These are phyloP conservation scores for Sicus ferrugineus DNA, from an alignment of 2,888 invertebrate genomes.

Conservation along the genomic window DNA sequence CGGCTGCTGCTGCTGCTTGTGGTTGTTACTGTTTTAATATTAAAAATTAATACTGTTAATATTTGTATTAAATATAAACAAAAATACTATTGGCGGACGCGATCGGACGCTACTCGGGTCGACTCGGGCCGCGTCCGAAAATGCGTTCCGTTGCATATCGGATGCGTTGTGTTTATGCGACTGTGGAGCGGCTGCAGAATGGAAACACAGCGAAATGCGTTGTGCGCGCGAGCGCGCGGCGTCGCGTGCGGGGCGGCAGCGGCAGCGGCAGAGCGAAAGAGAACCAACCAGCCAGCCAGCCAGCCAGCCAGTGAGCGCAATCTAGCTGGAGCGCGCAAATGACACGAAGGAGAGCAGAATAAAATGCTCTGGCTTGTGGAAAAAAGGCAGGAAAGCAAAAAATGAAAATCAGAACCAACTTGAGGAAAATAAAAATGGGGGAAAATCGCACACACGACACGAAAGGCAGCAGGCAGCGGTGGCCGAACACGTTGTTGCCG, in stretches of 20 bases:
- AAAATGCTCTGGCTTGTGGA: not conserved
- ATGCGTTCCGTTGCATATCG: constrained; percentile 66
- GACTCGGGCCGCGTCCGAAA: constrained; percentile 66
- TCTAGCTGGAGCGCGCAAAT: not conserved
- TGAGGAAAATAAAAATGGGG: constrained; percentile 11
- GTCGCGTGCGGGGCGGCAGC: constrained; percentile 28
- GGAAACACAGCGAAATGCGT: constrained; percentile 57
- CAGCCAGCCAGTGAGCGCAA: not conserved
- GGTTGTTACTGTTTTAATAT: too few species aligned
- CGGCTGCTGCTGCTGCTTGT: constrained; percentile 31
- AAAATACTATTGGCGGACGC: constrained; percentile 62
- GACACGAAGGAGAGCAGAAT: too few species aligned
- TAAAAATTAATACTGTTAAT: constrained; percentile 3
- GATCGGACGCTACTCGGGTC: constrained; percentile 66
- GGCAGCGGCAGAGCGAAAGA: not conserved
- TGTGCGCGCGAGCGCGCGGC: constrained; percentile 21
- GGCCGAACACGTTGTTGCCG: constrained; percentile 4
- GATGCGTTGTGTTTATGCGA: constrained; percentile 66
- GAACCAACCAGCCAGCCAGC: not conserved
- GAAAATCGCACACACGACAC: not conserved
- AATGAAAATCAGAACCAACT: not conserved
- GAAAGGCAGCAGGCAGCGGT: not conserved
- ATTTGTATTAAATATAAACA: constrained; percentile 38
- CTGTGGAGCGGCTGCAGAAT: constrained; percentile 62
- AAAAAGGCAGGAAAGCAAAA: not conserved